These are phyloP conservation scores for Coreius guichenoti DNA, from an alignment of 2,797 vertebrate genomes.

Conservation along the genomic window DNA sequence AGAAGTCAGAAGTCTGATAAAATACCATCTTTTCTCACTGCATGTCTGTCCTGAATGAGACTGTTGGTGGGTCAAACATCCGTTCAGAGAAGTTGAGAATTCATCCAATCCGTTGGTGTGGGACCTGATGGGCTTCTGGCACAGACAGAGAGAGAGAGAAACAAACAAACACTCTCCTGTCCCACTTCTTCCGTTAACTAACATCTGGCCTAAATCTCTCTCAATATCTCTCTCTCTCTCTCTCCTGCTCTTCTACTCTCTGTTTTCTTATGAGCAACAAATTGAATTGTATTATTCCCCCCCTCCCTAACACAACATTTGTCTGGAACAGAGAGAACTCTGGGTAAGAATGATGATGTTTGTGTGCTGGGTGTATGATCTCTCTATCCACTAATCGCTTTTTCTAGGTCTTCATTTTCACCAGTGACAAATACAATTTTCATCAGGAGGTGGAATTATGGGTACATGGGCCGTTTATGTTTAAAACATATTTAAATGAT, in stretches of 20 bases:
- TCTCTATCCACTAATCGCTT: constrained; percentile 28
- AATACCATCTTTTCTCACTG: neutral
- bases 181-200: constrained; percentile 31
- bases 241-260: neutral
- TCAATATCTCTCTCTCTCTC: constrained; percentile 2
- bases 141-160: neutral
- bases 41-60: neutral
- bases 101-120: neutral
- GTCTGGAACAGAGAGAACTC: constrained; percentile 37
- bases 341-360: constrained; percentile 4
- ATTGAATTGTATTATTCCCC: constrained; percentile 20
- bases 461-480: neutral
- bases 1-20: neutral
- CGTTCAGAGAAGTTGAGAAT: neutral
- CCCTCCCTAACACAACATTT: constrained; percentile 21
- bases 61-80: neutral
- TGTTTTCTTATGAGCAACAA: constrained; percentile 35
- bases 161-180: constrained; percentile 18
- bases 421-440: constrained; percentile 29
- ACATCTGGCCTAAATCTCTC: constrained; percentile 44
- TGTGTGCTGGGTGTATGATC: constrained; percentile 7
- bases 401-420: constrained; percentile 40
- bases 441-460: neutral
- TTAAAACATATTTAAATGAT: neutral
- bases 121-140: constrained; percentile 19